Evolutionary conservation across 2,888 invertebrate genomes (phyloP).

Genomic region (Nemotelus nigrinus): DNA sequence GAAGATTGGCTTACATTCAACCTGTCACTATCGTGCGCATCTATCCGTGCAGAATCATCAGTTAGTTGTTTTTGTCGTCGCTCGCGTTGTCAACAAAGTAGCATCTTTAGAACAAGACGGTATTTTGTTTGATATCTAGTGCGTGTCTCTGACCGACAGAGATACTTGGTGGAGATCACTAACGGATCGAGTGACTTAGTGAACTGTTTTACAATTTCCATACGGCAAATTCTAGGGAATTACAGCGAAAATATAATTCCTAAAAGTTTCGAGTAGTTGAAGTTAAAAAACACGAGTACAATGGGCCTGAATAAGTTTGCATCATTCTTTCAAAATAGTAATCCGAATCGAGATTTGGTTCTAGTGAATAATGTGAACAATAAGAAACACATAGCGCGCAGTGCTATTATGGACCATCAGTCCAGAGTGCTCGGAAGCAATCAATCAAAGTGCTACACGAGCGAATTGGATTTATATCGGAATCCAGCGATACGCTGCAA

Average conservation of each 20-base stretch:
- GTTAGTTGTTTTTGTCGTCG: not conserved
- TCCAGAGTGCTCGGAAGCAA: constrained; percentile 37
- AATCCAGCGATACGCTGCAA: constrained; percentile 56
- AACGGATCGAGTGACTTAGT: constrained; percentile 21
- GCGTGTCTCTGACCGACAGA: not conserved
- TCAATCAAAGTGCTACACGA: constrained; percentile 52
- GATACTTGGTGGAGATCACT: constrained; percentile 6
- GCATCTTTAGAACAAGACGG: not conserved
- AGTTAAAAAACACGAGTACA: not conserved
- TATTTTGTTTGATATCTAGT: constrained; percentile 2
- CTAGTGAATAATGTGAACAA: constrained; percentile 37
- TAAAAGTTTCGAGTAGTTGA: not conserved
- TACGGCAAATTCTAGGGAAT: too few species aligned
- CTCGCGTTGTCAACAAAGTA: not conserved
- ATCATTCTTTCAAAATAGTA: constrained; percentile 62
- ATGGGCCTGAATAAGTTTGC: constrained; percentile 65
- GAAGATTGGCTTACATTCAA: not conserved
- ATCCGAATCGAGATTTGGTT: constrained; percentile 38
- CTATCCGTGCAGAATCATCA: not conserved
- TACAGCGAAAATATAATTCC: not conserved
- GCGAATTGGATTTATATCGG: constrained; percentile 61
- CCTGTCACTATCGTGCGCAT: constrained; percentile 8
- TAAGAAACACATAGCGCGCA: constrained; percentile 24
- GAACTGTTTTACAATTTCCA: constrained; percentile 4
- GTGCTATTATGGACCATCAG: constrained; percentile 21